Evolutionary conservation across 2,888 invertebrate genomes (phyloP).

Genomic region (Agrotis puta): DNA sequence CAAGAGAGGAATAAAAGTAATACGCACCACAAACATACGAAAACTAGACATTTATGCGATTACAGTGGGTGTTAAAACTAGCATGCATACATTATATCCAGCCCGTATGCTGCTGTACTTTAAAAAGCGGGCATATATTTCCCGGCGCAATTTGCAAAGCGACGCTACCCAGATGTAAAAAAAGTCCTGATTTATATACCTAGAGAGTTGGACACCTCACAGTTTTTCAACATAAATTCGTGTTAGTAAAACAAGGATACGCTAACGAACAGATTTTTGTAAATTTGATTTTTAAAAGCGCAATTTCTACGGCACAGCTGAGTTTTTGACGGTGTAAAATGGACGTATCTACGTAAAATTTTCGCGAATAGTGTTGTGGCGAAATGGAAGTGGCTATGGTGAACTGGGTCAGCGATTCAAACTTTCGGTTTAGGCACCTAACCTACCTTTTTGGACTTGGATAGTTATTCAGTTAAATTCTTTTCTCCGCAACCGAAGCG

Average conservation of each 20-base stretch:
- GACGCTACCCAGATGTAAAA: slow-evolving; percentile 18
- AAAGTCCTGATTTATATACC: slow-evolving; percentile 53
- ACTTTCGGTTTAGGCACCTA: neutral
- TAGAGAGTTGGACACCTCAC: slow-evolving; percentile 44
- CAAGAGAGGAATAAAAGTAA: slow-evolving; percentile 12
- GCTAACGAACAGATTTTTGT: slow-evolving; percentile 50
- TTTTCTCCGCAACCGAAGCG: neutral
- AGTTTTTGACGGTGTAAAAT: slow-evolving; percentile 17
- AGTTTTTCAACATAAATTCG: slow-evolving; percentile 57
- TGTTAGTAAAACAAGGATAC: slow-evolving; percentile 53
- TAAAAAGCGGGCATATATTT: slow-evolving; percentile 58
- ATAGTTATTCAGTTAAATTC: neutral
- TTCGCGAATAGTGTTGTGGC: slow-evolving; percentile 9
- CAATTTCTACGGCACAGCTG: slow-evolving; percentile 23
- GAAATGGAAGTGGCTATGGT: slow-evolving; percentile 4
- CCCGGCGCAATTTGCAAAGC: slow-evolving; percentile 55
- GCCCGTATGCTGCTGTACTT: slow-evolving; percentile 51
- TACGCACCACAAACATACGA: slow-evolving; percentile 23
- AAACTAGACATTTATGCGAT: slow-evolving; percentile 46
- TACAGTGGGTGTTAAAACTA: slow-evolving; percentile 39
- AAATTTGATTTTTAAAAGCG: slow-evolving; percentile 51
- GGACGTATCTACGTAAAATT: neutral
- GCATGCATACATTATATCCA: slow-evolving; percentile 49
- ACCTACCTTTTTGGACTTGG: neutral
- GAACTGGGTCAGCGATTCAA: slow-evolving; percentile 11